Percentiles rank a stretch among this genome's conserved stretches.
Evolutionary conservation across 2,888 invertebrate genomes (phyloP).

Genomic region (Sinohyriopsis cumingii): DNA sequence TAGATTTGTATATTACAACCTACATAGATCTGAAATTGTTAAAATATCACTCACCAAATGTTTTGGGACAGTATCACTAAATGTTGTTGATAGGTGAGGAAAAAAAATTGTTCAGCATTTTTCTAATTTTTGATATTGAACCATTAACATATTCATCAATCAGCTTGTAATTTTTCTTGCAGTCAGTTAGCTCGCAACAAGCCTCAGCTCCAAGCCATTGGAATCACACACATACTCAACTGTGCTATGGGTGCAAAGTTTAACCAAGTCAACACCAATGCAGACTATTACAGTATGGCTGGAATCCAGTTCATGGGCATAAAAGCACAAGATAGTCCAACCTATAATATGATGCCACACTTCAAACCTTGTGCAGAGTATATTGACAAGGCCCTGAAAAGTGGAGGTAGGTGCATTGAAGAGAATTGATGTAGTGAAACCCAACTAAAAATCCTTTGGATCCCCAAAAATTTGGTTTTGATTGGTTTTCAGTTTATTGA

Average conservation of each 20-base stretch:
- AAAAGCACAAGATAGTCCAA: constrained; percentile 83
- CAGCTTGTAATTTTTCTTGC: constrained; percentile 8
- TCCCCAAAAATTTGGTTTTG: no score
- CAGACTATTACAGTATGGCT: constrained; percentile 82
- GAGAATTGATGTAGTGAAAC: constrained; percentile 68
- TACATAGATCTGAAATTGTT: no score
- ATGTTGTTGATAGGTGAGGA: no score
- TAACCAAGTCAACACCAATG: constrained; percentile 84
- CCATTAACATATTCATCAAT: no score
- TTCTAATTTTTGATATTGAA: no score
- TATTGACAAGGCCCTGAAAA: constrained; percentile 79
- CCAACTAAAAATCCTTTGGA: constrained; percentile 81
- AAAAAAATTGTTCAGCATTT: no score
- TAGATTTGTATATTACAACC: no score
- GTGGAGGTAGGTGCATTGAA: constrained; percentile 45
- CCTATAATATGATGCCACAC: constrained; percentile 85
- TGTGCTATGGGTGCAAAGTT: constrained; percentile 83
- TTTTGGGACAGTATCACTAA: no score
- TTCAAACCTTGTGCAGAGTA: constrained; percentile 86
- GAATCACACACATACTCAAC: constrained; percentile 89
- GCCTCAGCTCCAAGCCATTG: constrained; percentile 81
- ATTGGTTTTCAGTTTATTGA: no score
- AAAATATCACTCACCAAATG: no score
- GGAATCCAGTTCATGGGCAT: constrained; percentile 85
- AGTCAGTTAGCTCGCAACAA: constrained; percentile 87